phyloP scores from a whole-genome alignment of 1,140 invertebrate species.

The Gonatopus flavifemur region DNA sequence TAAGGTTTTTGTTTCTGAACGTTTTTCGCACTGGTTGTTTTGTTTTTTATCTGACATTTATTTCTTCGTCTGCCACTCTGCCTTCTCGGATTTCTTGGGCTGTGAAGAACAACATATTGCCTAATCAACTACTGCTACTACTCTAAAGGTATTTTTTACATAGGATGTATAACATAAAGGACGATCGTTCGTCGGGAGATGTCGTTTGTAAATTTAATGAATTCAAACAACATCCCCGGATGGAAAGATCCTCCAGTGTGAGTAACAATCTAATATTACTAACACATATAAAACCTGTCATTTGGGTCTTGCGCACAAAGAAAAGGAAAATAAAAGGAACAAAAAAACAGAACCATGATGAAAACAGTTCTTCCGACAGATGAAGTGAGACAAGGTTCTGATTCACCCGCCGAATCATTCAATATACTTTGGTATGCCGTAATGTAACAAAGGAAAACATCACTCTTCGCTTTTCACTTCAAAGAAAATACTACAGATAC shows the following conservation, averaged over 20 bases:
- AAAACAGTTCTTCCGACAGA: too few relatives aligned
- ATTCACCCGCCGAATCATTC: too few relatives aligned
- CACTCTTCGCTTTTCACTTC: too few relatives aligned
- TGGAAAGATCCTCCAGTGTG: not conserved
- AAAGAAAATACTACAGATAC: too few relatives aligned
- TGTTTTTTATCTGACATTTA: constrained; percentile 45
- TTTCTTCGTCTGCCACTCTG: constrained; percentile 80
- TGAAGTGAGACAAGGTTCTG: too few relatives aligned
- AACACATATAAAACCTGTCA: constrained; percentile 28
- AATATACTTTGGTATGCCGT: too few relatives aligned
- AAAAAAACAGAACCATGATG: constrained; percentile 31
- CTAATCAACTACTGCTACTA: constrained; percentile 45
- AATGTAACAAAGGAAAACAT: too few relatives aligned
- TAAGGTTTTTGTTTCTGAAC: constrained; percentile 11
- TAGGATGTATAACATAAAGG: too few relatives aligned
- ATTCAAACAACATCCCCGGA: too few relatives aligned
- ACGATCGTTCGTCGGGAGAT: constrained; percentile 5
- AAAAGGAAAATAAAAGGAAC: constrained; percentile 31
- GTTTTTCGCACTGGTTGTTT: not conserved
- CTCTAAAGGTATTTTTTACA: not conserved
- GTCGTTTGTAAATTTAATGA: constrained; percentile 8
- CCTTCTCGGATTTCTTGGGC: constrained; percentile 78
- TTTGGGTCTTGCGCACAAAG: constrained; percentile 25
- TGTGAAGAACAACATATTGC: constrained; percentile 62
- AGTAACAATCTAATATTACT: constrained; percentile 11